phyloP scores from a whole-genome alignment of 1,140 invertebrate species.

The Pygmarrhopalites habei region DNA sequence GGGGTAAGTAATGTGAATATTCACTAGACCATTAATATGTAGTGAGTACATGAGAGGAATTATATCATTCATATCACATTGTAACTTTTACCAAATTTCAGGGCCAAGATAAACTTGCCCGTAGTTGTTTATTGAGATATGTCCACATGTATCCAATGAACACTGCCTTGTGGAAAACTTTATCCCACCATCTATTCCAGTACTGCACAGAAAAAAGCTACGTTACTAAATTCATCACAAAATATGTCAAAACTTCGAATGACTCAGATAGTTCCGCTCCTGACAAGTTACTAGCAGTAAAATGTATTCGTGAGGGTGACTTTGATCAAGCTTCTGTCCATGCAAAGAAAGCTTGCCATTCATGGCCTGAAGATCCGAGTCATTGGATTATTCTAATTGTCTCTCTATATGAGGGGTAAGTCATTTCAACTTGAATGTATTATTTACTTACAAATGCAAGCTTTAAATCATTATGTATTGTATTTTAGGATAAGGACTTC shows the following conservation, averaged over 20 bases:
- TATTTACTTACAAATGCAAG: too few relatives aligned
- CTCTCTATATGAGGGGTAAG: not conserved
- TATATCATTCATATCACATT: too few relatives aligned
- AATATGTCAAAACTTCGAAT: not conserved
- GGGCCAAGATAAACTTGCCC: not conserved
- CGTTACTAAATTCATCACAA: not conserved
- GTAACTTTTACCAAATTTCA: too few relatives aligned
- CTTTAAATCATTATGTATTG: too few relatives aligned
- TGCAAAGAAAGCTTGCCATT: slow-evolving; percentile 3
- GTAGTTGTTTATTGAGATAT: not conserved
- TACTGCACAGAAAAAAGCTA: not conserved
- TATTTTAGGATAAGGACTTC: too few relatives aligned
- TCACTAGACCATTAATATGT: not conserved
- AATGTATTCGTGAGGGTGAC: not conserved
- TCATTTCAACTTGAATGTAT: too few relatives aligned
- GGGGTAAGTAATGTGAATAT: not conserved
- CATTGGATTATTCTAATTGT: not conserved
- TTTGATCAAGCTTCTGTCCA: not conserved
- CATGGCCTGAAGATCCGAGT: not conserved
- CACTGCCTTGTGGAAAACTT: not conserved
- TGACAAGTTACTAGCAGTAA: slow-evolving; percentile 6
- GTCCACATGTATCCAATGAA: not conserved
- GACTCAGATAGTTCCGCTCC: not conserved
- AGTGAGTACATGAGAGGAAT: not conserved
- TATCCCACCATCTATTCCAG: slow-evolving; percentile 3